Evolutionary conservation across 1,140 invertebrate genomes (phyloP).

Genomic region (Macrobrachium rosenbergii): DNA sequence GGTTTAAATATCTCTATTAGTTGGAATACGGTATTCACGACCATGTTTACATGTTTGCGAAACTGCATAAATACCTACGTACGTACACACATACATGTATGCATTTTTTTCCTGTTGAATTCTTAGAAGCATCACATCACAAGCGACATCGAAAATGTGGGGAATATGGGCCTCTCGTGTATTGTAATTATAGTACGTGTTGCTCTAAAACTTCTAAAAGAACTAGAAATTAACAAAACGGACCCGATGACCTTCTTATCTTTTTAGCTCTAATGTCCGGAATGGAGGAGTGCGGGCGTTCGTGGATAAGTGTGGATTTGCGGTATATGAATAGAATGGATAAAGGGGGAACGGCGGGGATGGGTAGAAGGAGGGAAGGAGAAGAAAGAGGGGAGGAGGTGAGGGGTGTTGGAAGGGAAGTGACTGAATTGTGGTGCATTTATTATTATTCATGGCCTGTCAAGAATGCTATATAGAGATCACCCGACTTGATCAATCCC

Average conservation of each 20-base stretch:
- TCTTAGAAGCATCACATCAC: too few species aligned
- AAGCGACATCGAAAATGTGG: too few species aligned
- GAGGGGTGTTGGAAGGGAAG: conserved; percentile 9
- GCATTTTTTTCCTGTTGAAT: too few species aligned
- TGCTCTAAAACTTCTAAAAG: neutral
- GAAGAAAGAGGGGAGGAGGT: neutral
- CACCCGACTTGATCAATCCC: conserved; percentile 12
- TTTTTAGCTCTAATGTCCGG: too few species aligned
- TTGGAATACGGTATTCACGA: too few species aligned
- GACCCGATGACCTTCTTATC: too few species aligned
- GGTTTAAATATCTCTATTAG: too few species aligned
- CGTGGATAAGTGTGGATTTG: neutral
- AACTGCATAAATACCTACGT: too few species aligned
- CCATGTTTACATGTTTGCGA: too few species aligned
- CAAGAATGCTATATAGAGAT: conserved; percentile 38
- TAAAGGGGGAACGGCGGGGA: neutral
- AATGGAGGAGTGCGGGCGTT: neutral
- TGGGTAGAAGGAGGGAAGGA: neutral
- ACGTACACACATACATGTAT: too few species aligned
- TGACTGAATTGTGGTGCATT: neutral
- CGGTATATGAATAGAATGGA: neutral
- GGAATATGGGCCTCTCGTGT: neutral
- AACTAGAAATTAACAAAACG: neutral
- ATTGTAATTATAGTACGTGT: neutral
- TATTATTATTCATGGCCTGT: conserved; percentile 34